These are phyloP conservation scores for Ploceus nigricollis DNA, from an alignment of 2,113 vertebrate species.

Conservation along the genomic window DNA sequence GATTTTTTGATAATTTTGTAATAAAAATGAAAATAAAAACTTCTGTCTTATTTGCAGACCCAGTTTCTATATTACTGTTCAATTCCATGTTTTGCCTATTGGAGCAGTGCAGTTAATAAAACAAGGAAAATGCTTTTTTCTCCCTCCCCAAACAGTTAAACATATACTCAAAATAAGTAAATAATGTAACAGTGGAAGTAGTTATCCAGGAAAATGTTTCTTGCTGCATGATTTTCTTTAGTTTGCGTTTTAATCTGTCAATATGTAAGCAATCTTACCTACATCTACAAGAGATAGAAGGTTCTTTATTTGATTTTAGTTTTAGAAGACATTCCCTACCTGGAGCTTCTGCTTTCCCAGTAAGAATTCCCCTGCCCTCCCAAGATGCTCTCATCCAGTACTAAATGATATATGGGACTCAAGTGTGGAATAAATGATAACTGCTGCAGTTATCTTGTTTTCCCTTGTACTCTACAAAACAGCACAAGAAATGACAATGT, in stretches of 20 bases:
- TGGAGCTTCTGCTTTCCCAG: neutral
- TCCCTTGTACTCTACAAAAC: neutral
- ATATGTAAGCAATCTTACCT: neutral
- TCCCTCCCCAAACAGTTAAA: neutral
- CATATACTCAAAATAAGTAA: neutral
- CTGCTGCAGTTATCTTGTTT: neutral
- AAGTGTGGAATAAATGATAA: neutral
- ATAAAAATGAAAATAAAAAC: neutral
- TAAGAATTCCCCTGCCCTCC: neutral
- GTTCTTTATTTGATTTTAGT: neutral
- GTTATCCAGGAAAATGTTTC: neutral
- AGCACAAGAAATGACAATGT: neutral
- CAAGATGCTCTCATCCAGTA: neutral
- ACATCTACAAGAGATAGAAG: neutral
- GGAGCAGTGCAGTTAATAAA: neutral
- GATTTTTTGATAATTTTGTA: neutral
- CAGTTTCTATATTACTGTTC: neutral
- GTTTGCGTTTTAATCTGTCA: neutral
- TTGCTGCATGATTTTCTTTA: neutral
- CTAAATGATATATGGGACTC: neutral
- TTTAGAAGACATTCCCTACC: neutral
- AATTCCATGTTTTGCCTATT: neutral
- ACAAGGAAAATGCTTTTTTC: neutral
- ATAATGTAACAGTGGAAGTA: neutral
- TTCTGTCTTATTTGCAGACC: neutral